A percentile compares a stretch with the other conserved stretches of the same genome.
These are phyloP conservation scores for Xanthia togata DNA, from an alignment of 2,888 invertebrate species.

Conservation along the genomic window DNA sequence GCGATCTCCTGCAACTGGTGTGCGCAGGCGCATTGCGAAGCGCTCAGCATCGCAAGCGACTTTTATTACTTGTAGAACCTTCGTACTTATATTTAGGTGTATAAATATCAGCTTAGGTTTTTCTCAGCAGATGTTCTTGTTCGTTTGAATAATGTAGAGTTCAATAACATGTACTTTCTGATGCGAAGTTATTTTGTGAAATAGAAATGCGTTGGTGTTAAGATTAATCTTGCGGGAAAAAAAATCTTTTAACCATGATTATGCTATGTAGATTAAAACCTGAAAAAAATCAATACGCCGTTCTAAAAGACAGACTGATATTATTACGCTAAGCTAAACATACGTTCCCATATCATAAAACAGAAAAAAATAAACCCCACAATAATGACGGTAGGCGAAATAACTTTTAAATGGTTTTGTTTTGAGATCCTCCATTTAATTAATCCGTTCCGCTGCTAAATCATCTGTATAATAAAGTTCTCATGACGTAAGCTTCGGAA, in stretches of 20 bases:
- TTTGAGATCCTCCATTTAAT: slow-evolving; percentile 64
- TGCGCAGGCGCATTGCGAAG: slow-evolving; percentile 59
- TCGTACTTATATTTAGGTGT: slow-evolving; percentile 47
- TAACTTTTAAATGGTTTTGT: slow-evolving; percentile 66
- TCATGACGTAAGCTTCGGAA: slow-evolving; percentile 67
- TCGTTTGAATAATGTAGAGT: slow-evolving; percentile 32
- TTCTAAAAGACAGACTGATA: background rate
- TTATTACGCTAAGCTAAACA: slow-evolving; percentile 26
- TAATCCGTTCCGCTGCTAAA: slow-evolving; percentile 68
- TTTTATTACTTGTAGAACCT: slow-evolving; percentile 57
- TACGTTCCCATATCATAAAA: slow-evolving; percentile 16
- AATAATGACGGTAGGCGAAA: slow-evolving; percentile 66
- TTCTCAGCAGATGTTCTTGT: slow-evolving; percentile 37
- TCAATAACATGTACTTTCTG: slow-evolving; percentile 31
- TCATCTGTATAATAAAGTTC: slow-evolving; percentile 62
- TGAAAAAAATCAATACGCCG: background rate
- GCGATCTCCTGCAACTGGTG: slow-evolving; percentile 66
- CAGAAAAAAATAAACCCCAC: slow-evolving; percentile 57
- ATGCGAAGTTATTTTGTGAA: background rate
- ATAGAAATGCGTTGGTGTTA: background rate
- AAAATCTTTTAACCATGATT: background rate
- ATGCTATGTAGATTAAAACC: background rate
- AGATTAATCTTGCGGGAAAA: background rate
- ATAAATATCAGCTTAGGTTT: slow-evolving; percentile 56
- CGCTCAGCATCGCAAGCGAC: slow-evolving; percentile 54